Evolutionary conservation across 2,888 invertebrate genomes (phyloP).

Genomic region (Poecilobothrus nobilitatus): DNA sequence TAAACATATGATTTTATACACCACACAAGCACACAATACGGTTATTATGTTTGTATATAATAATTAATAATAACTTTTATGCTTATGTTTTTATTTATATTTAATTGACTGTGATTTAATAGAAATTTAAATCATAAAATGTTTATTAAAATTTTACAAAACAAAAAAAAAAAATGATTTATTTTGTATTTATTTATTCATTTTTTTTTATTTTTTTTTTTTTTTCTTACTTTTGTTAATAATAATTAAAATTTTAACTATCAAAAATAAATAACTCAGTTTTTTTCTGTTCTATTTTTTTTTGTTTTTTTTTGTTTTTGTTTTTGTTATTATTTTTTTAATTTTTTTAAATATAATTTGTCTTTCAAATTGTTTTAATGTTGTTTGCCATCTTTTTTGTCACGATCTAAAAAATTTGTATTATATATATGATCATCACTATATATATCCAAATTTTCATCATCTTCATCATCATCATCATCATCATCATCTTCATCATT

Average conservation of each 20-base stretch:
- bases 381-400: neutral
- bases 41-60: too few relatives aligned
- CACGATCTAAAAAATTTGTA: constrained; percentile 25
- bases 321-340: neutral
- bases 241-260: neutral
- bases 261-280: constrained; percentile 6
- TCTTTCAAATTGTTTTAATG: neutral
- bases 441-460: constrained; percentile 42
- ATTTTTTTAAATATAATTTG: neutral
- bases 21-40: too few relatives aligned
- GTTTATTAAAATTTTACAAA: neutral
- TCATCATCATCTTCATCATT: constrained; percentile 12
- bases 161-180: neutral
- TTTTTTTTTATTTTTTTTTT: neutral
- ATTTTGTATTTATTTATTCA: too few relatives aligned
- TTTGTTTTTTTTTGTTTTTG: neutral
- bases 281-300: neutral
- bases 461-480: constrained; percentile 36
- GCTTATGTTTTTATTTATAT: neutral
- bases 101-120: constrained; percentile 6
- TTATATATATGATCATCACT: constrained; percentile 43
- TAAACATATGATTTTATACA: too few relatives aligned
- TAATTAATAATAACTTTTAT: too few relatives aligned
- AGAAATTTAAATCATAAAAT: neutral
- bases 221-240: neutral